Percentiles rank a stretch among this genome's conserved stretches.
These are phyloP conservation scores for Melanaphis sacchari DNA, from an alignment of 1,140 invertebrate genomes.

Conservation along the genomic window DNA sequence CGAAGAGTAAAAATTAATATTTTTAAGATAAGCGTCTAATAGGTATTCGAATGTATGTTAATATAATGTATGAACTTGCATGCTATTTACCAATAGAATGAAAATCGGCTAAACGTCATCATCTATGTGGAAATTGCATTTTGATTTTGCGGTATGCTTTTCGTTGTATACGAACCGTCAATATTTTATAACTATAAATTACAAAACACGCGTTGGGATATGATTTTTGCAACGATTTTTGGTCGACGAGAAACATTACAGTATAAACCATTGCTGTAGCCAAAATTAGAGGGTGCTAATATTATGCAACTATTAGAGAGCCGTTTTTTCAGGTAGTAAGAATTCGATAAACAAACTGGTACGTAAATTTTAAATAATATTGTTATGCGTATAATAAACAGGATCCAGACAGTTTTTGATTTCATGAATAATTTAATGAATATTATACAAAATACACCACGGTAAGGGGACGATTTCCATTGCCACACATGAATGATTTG, in stretches of 20 bases:
- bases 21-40: background rate
- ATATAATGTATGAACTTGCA: background rate
- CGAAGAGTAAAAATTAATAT: background rate
- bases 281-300: background rate
- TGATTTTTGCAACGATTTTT: background rate
- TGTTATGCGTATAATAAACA: too few relatives aligned
- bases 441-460: background rate
- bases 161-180: background rate
- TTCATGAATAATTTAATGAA: background rate
- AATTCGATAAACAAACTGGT: background rate
- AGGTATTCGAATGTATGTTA: background rate
- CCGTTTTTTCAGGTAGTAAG: background rate
- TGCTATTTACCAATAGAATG: background rate
- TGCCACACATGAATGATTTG: background rate
- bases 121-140: background rate
- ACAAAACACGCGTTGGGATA: background rate
- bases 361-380: too few relatives aligned
- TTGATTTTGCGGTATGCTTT: background rate
- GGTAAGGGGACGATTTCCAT: background rate
- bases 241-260: background rate
- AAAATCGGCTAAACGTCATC: background rate
- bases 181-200: background rate
- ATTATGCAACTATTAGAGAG: background rate
- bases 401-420: too few relatives aligned
- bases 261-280: background rate